Evolutionary conservation across 2,888 invertebrate species (phyloP), one percentile per base, ranked within the genome.

Genomic region (Bimastos eiseni): DNA sequence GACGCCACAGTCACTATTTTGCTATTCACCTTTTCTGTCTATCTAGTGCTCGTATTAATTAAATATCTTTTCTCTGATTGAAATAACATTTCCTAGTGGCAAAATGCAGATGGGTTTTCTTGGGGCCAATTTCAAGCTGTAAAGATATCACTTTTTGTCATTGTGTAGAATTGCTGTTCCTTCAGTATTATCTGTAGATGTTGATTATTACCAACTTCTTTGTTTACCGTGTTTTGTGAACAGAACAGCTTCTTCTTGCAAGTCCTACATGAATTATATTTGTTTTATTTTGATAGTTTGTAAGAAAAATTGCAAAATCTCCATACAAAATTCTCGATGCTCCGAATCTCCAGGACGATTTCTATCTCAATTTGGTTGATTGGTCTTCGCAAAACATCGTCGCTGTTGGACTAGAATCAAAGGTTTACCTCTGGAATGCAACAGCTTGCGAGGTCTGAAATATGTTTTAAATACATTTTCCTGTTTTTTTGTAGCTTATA

Each of bases 331-430:
- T 98, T 55, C 96, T 99, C 89, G 98, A 99, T 94, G 98, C 98
- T 5, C 98, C 98, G 11, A 98, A 99, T 95, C 95, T 98, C 91
- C 98, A 99, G 96, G 99, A 99, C 95, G 99, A 99, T 96, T 99
- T 99, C 96, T 99, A 99, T 95, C 96, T 99, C 93, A 99, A 99
- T 96, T 96, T 99, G 92, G 99, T 99, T 70, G 99, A 99, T 95
- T 99, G 99, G 99, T 98, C 99, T 11, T 98, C 98, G 90, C 98
- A 98, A 95, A 99, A 99, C 95, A 98, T 99, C 70, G 96, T 99
- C 91, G 98, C 98, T 94, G 99, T 99, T 5, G 99, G 99, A 0
- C 96, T 99, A 36, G 99, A 98, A 55, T 98, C 98, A 94, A 99
- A 99, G 95, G 99, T 99, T 0, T 99, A 99, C 95, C 96, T 99